Conservation (phyloP, 1,140 invertebrate genomes). For the Telenomus remus region DNA sequence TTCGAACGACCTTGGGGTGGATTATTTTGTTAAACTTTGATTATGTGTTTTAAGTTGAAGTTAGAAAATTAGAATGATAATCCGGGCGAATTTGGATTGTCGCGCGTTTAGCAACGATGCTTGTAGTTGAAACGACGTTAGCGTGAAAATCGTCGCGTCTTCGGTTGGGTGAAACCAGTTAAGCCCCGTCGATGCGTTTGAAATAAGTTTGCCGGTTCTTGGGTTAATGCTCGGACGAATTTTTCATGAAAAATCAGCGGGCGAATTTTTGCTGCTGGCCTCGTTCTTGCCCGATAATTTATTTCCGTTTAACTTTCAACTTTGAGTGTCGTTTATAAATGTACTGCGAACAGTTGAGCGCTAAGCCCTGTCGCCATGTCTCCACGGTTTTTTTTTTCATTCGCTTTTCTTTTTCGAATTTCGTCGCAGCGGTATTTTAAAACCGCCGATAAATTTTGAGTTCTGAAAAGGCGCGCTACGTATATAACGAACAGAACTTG, state of each 20-base stretch:
- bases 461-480: constrained; percentile 23
- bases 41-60: constrained; percentile 1
- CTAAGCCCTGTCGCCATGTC: constrained; percentile 7
- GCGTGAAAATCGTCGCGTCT: constrained; percentile 5
- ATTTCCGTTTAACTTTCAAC: constrained; percentile 26
- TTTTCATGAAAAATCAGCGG: constrained; percentile 17
- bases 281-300: too few species aligned
- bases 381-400: constrained; percentile 17
- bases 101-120: constrained; percentile 17
- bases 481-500: constrained; percentile 16
- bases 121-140: constrained; percentile 30
- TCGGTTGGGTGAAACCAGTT: too few species aligned
- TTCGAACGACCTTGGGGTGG: too few species aligned
- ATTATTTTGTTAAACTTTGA: too few species aligned
- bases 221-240: constrained; percentile 10
- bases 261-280: too few species aligned
- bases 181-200: constrained; percentile 12
- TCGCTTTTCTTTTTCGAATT: constrained; percentile 21
- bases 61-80: constrained; percentile 35
- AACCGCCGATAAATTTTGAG: constrained; percentile 32
- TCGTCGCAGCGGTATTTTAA: constrained; percentile 23
- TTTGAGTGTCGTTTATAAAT: constrained; percentile 41
- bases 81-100: constrained; percentile 18
- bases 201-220: constrained; percentile 25
- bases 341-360: constrained; percentile 28